Conservation (phyloP, 2,113 vertebrate species). For the Rhinopithecus roxellana region DNA sequence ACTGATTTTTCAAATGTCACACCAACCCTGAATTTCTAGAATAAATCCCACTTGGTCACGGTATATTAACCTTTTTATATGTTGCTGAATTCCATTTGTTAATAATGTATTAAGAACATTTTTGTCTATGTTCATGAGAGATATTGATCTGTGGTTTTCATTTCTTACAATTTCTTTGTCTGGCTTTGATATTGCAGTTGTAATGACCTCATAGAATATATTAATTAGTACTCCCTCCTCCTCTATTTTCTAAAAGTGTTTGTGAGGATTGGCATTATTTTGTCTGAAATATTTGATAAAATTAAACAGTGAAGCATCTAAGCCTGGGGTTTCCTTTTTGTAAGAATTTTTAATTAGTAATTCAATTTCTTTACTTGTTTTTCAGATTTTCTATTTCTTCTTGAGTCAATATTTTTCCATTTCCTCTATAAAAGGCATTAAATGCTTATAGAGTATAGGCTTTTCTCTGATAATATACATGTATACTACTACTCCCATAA, state of each 20-base stretch:
- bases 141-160: background rate
- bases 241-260: background rate
- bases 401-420: background rate
- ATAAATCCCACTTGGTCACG: background rate
- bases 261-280: background rate
- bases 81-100: background rate
- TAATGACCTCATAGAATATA: background rate
- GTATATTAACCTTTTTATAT: background rate
- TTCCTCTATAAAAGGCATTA: background rate
- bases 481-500: too few species aligned
- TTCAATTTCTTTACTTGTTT: background rate
- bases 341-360: background rate
- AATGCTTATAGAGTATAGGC: background rate
- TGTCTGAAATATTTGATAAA: background rate
- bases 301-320: background rate
- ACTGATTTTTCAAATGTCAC: conserved; percentile 9
- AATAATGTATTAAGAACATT: background rate
- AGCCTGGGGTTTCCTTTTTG: background rate
- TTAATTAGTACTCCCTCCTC: background rate
- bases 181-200: background rate
- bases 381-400: background rate
- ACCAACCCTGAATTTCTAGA: background rate
- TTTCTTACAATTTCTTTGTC: background rate
- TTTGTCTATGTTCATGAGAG: background rate
- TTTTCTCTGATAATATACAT: background rate